Conservation (phyloP, 2,113 vertebrate species). For the Raphicerus campestris region DNA sequence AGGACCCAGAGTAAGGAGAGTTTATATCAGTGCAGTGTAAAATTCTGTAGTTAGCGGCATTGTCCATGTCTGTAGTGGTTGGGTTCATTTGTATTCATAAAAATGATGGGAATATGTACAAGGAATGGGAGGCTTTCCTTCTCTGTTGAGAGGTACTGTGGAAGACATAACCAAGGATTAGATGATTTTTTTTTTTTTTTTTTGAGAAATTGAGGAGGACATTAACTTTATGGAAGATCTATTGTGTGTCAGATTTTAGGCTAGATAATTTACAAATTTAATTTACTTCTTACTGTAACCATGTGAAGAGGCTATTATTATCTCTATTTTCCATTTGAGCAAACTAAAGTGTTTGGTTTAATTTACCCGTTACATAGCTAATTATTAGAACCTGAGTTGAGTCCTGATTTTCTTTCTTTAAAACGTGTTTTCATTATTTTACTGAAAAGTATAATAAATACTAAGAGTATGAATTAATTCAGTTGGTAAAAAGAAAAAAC, state of each 20-base stretch:
- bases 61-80: background rate
- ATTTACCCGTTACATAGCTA: background rate
- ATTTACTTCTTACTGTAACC: background rate
- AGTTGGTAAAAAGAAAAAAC: background rate
- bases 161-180: background rate
- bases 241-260: background rate
- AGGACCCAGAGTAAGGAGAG: background rate
- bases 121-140: background rate
- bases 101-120: background rate
- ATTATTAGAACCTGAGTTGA: background rate
- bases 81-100: background rate
- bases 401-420: conserved; percentile 12
- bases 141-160: background rate
- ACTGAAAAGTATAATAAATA: background rate
- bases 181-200: conserved; percentile 24
- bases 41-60: background rate
- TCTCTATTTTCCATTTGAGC: conserved; percentile 16
- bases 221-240: background rate
- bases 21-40: background rate
- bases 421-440: background rate
- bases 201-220: background rate
- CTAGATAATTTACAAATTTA: background rate
- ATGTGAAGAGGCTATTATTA: background rate
- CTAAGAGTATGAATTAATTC: background rate
- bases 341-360: conserved; percentile 15